Evolutionary conservation across 2,888 invertebrate species (phyloP).

Genomic region (Harpalus rubripes): DNA sequence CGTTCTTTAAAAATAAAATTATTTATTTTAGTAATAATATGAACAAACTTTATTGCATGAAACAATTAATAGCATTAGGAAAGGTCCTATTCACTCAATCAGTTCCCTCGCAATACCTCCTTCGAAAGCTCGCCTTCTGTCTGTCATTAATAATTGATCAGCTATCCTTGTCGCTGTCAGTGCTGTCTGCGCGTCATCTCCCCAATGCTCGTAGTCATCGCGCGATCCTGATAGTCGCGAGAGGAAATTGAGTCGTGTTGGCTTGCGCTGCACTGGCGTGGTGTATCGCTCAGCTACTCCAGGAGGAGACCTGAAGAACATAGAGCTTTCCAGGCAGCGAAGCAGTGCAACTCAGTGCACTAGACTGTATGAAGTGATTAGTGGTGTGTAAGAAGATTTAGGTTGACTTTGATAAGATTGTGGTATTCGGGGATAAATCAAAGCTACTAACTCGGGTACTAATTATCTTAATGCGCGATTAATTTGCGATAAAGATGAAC

Average conservation of each 20-base stretch:
- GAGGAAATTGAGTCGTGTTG: slow-evolving; percentile 1
- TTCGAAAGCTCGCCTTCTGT: neutral
- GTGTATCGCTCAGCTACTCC: neutral
- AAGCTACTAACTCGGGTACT: no score
- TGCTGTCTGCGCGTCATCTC: slow-evolving; percentile 35
- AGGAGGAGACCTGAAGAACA: neutral
- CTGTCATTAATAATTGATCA: slow-evolving; percentile 57
- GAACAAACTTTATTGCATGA: no score
- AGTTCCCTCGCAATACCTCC: no score
- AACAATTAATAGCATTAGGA: no score
- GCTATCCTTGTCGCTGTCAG: slow-evolving; percentile 51
- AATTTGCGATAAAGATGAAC: no score
- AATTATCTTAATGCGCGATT: no score
- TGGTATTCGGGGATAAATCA: no score
- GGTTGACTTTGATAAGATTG: neutral
- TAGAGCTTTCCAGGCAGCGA: no score
- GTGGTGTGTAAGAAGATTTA: neutral
- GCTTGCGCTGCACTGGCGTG: neutral
- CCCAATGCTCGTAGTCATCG: slow-evolving; percentile 8
- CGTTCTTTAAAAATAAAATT: no score
- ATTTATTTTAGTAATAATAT: no score
- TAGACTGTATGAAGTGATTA: neutral
- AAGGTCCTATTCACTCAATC: no score
- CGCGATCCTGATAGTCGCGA: neutral
- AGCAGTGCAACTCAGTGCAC: neutral